Conservation (phyloP, 2,888 invertebrate genomes). For the Lathronympha strigana region DNA sequence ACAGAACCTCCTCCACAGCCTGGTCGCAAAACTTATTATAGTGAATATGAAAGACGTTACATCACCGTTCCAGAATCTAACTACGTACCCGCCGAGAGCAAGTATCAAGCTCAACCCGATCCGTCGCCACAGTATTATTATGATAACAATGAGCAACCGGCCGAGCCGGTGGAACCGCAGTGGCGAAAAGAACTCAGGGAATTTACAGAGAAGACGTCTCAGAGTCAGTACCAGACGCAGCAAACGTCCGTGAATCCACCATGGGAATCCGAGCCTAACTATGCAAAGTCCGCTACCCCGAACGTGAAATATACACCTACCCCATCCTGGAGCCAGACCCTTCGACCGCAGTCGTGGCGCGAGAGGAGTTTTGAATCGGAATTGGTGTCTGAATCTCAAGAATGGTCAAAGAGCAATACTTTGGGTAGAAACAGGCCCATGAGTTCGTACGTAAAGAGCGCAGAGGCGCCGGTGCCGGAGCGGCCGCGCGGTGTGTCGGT, state of each 20-base stretch:
- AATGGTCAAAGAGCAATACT: conserved; percentile 74
- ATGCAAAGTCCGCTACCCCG: conserved; percentile 55
- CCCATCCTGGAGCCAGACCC: conserved; percentile 79
- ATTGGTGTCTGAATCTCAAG: conserved; percentile 66
- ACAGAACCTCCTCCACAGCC: conserved; percentile 62
- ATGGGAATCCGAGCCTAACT: conserved; percentile 72
- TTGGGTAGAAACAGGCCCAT: conserved; percentile 74
- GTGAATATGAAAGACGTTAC: conserved; percentile 79
- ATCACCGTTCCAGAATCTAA: conserved; percentile 78
- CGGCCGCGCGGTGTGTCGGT: conserved; percentile 76
- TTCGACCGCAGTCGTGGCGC: conserved; percentile 74
- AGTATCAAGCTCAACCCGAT: conserved; percentile 74
- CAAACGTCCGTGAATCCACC: conserved; percentile 68
- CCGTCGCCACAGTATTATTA: conserved; percentile 78
- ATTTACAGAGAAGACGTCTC: conserved; percentile 74
- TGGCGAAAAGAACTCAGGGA: conserved; percentile 81
- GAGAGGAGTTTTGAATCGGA: conserved; percentile 79
- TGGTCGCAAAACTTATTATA: conserved; percentile 79
- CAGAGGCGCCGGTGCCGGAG: conserved; percentile 62
- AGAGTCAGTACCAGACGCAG: conserved; percentile 62
- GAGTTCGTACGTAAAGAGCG: conserved; percentile 63
- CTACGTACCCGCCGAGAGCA: conserved; percentile 73
- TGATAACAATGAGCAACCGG: conserved; percentile 70
- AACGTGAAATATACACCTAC: conserved; percentile 64
- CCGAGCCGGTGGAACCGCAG: conserved; percentile 71